Conservation (phyloP, 2,888 invertebrate genomes). For the Muschampia plurimacula region DNA sequence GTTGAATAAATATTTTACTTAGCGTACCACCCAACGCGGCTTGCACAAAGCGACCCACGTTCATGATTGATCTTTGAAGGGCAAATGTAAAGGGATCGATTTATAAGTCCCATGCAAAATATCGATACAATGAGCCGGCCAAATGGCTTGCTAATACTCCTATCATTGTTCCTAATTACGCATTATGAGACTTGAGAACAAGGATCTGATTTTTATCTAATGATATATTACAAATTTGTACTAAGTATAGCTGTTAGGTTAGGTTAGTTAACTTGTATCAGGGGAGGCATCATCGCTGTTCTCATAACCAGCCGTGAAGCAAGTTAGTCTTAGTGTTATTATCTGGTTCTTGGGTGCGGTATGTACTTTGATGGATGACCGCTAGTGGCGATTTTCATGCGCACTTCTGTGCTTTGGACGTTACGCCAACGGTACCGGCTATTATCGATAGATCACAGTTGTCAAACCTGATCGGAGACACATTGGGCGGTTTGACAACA, state of each 20-base stretch:
- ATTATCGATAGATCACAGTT: too few relatives aligned
- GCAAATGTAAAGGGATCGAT: conserved; percentile 60
- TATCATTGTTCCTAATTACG: conserved; percentile 4
- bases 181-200: not conserved
- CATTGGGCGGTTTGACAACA: too few relatives aligned
- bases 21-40: conserved; percentile 79
- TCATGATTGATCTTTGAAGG: conserved; percentile 79
- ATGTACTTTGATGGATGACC: too few relatives aligned
- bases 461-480: too few relatives aligned
- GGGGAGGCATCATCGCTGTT: not conserved
- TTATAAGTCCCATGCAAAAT: conserved; percentile 8
- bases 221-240: not conserved
- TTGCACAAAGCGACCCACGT: conserved; percentile 62
- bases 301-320: too few relatives aligned
- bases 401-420: too few relatives aligned
- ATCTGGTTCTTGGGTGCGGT: too few relatives aligned
- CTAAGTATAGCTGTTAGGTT: not conserved
- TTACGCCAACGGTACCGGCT: too few relatives aligned
- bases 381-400: too few relatives aligned
- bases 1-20: conserved; percentile 82
- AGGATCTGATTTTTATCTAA: not conserved
- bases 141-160: conserved; percentile 16
- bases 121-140: conserved; percentile 10
- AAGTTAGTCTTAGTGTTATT: too few relatives aligned
- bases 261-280: not conserved